Conservation (phyloP, 2,888 invertebrate genomes). For the Azorinus chamasolen region DNA sequence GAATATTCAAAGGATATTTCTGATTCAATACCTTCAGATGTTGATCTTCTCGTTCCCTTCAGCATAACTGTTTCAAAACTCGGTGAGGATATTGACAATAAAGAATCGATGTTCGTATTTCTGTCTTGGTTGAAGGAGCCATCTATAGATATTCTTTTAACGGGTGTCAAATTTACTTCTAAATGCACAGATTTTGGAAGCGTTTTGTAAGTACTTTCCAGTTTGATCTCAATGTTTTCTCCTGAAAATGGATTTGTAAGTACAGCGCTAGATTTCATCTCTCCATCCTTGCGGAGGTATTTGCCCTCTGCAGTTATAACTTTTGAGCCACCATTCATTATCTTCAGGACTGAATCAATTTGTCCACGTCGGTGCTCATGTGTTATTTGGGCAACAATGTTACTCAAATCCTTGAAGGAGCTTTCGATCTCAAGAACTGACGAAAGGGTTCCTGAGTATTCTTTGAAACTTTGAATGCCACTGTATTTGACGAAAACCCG, state of each 20-base stretch:
- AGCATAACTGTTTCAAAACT: constrained; percentile 43
- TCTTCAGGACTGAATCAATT: constrained; percentile 49
- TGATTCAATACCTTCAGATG: constrained; percentile 5
- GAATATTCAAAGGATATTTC: constrained; percentile 8
- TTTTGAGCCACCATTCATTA: constrained; percentile 48
- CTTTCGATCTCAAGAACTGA: constrained; percentile 63
- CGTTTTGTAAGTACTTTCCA: constrained; percentile 48
- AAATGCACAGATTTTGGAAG: constrained; percentile 65
- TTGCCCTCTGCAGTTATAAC: constrained; percentile 50
- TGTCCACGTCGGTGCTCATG: constrained; percentile 68
- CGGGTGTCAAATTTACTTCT: constrained; percentile 57
- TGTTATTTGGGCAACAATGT: constrained; percentile 60
- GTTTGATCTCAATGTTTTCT: constrained; percentile 48
- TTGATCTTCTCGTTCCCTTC: constrained; percentile 11
- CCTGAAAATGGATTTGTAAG: constrained; percentile 56
- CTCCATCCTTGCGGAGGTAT: constrained; percentile 46
- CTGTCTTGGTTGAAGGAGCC: constrained; percentile 16
- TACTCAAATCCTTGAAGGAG: constrained; percentile 52
- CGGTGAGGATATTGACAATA: constrained; percentile 35
- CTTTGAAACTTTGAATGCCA: constrained; percentile 57
- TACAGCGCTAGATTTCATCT: constrained; percentile 49
- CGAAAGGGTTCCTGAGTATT: constrained; percentile 41
- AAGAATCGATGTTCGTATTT: constrained; percentile 28
- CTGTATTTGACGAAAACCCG: constrained; percentile 50
- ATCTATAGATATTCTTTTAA: constrained; percentile 33